These are phyloP conservation scores for Vanacampus margaritifer DNA, from an alignment of 2,113 vertebrate genomes.

Conservation along the genomic window DNA sequence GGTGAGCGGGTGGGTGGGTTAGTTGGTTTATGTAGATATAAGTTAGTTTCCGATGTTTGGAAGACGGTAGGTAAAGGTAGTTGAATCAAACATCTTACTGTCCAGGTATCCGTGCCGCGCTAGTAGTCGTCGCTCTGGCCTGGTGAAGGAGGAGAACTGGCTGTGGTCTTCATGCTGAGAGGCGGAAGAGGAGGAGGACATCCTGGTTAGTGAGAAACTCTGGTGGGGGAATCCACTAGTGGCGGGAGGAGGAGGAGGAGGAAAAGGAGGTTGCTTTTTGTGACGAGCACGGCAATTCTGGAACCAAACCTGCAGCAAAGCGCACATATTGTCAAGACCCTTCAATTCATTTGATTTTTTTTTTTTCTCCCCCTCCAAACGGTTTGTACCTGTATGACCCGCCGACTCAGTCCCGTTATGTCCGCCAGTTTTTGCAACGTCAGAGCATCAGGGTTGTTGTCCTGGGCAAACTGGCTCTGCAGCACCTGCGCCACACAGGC, in stretches of 20 bases:
- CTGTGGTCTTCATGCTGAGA: slow-evolving; percentile 86
- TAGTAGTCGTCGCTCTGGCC: slow-evolving; percentile 94
- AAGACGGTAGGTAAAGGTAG: neutral
- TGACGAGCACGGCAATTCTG: slow-evolving; percentile 99
- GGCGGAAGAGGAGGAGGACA: slow-evolving; percentile 88
- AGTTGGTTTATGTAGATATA: no score
- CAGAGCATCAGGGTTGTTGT: slow-evolving; percentile 94
- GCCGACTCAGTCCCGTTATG: slow-evolving; percentile 93
- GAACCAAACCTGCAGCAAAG: slow-evolving; percentile 94
- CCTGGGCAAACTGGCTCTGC: slow-evolving; percentile 95
- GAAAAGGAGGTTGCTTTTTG: slow-evolving; percentile 94
- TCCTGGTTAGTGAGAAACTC: slow-evolving; percentile 81
- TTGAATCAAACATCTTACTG: slow-evolving; percentile 67
- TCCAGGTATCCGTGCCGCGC: slow-evolving; percentile 97
- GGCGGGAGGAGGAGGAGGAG: slow-evolving; percentile 75
- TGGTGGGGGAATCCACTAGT: slow-evolving; percentile 85
- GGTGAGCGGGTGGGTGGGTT: neutral
- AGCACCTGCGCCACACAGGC: slow-evolving; percentile 76
- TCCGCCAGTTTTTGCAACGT: slow-evolving; percentile 92
- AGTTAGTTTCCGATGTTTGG: no score
- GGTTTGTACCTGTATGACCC: slow-evolving; percentile 91
- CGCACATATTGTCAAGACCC: slow-evolving; percentile 23
- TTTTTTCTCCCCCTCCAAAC: neutral
- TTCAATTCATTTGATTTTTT: neutral
- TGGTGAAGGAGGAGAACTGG: slow-evolving; percentile 94